Conservation (phyloP, 2,113 vertebrate species). For the Calonectris borealis region DNA sequence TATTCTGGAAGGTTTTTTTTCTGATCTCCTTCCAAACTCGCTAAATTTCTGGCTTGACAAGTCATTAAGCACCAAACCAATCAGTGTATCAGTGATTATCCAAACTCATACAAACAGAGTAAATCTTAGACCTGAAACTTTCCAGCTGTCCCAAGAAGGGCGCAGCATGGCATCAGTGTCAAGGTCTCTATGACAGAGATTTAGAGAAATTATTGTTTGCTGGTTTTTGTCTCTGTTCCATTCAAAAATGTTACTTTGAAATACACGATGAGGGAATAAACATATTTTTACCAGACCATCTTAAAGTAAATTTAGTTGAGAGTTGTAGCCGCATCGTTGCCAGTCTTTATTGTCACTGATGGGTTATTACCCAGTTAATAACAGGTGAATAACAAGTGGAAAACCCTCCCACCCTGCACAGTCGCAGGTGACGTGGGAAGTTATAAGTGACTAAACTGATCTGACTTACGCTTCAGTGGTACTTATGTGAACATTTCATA, state of each 20-base stretch:
- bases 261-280: neutral
- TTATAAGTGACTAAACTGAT: neutral
- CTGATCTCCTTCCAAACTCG: neutral
- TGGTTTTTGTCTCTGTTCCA: neutral
- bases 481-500: neutral
- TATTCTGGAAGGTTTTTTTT: neutral
- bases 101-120: neutral
- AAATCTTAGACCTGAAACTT: neutral
- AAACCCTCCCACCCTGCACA: neutral
- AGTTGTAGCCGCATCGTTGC: accelerated
- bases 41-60: neutral
- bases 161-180: neutral
- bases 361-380: neutral
- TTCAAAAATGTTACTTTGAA: neutral
- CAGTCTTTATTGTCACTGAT: neutral
- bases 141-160: neutral
- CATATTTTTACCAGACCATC: neutral
- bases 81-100: neutral
- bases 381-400: neutral
- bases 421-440: neutral
- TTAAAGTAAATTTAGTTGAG: neutral
- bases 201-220: neutral
- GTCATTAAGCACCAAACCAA: neutral
- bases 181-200: neutral
- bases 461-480: neutral